These are phyloP conservation scores for Porites rus DNA, from an alignment of 92 coral and sea anemone genomes.

Conservation along the genomic window DNA sequence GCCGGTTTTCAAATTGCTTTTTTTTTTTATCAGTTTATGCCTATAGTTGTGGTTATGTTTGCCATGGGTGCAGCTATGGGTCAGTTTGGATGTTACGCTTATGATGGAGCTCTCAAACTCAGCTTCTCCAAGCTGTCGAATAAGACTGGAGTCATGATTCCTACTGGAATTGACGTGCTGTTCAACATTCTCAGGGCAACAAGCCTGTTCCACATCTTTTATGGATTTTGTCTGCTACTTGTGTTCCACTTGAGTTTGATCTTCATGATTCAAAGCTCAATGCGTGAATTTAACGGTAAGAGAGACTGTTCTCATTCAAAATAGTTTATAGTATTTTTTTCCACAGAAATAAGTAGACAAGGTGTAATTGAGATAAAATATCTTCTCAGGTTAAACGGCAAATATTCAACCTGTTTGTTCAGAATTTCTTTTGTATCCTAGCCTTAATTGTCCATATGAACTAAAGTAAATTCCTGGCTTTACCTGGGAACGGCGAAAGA, in stretches of 20 bases:
- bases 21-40: constrained; percentile 67
- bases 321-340: too few relatives aligned
- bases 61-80: constrained; percentile 94
- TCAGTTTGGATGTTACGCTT: constrained; percentile 92
- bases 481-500: too few relatives aligned
- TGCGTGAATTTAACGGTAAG: constrained; percentile 91
- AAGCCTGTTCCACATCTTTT: constrained; percentile 87
- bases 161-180: constrained; percentile 71
- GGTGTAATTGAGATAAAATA: too few relatives aligned
- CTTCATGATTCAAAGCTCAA: constrained; percentile 94
- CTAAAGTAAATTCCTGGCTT: too few relatives aligned
- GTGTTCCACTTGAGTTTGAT: constrained; percentile 84
- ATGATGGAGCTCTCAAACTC: constrained; percentile 83
- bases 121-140: constrained; percentile 68
- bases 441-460: too few relatives aligned
- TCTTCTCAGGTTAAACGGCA: too few relatives aligned
- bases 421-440: too few relatives aligned
- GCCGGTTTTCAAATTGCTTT: not conserved
- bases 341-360: not conserved
- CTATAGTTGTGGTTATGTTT: constrained; percentile 69
- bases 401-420: too few relatives aligned
- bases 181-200: constrained; percentile 87
- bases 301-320: not conserved
- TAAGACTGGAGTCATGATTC: constrained; percentile 61
- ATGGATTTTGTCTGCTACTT: constrained; percentile 85